Conservation (phyloP, 2,888 invertebrate genomes). For the Vanessa cardui region DNA sequence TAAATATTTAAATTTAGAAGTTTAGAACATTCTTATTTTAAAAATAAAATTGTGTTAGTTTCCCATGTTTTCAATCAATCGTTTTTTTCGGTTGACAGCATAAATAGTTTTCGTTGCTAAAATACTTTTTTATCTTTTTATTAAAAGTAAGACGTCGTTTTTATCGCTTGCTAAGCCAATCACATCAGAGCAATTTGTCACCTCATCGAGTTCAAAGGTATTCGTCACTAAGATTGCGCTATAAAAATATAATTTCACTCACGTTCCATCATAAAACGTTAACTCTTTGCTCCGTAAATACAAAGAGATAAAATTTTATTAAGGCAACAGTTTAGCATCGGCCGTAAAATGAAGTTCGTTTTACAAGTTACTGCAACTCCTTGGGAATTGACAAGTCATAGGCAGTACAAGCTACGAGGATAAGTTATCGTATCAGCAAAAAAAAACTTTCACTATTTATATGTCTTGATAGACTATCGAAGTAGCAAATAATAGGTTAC, state of each 20-base stretch:
- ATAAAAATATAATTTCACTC: conserved; percentile 62
- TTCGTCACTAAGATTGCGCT: conserved; percentile 24
- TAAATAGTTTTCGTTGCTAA: no score
- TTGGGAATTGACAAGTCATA: conserved; percentile 44
- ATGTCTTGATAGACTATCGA: no score
- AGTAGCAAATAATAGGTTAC: no score
- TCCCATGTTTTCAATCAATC: no score
- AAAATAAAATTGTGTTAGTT: no score
- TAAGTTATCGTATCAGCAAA: neutral
- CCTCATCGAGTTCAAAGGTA: conserved; percentile 28
- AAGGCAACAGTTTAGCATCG: conserved; percentile 67
- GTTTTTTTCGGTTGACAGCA: no score
- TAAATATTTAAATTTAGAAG: no score
- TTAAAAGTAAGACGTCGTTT: neutral
- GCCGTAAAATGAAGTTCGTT: conserved; percentile 67
- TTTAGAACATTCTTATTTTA: no score
- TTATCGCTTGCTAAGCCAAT: conserved; percentile 3
- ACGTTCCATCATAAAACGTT: conserved; percentile 61
- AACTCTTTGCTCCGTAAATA: conserved; percentile 45
- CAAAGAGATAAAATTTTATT: conserved; percentile 70
- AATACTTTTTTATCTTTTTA: no score
- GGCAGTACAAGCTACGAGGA: neutral
- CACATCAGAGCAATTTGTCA: conserved; percentile 22
- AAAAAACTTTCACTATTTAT: no score
- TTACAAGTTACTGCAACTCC: conserved; percentile 61